phyloP scores from a whole-genome alignment of 2,113 vertebrate genomes.

The Lathamus discolor region DNA sequence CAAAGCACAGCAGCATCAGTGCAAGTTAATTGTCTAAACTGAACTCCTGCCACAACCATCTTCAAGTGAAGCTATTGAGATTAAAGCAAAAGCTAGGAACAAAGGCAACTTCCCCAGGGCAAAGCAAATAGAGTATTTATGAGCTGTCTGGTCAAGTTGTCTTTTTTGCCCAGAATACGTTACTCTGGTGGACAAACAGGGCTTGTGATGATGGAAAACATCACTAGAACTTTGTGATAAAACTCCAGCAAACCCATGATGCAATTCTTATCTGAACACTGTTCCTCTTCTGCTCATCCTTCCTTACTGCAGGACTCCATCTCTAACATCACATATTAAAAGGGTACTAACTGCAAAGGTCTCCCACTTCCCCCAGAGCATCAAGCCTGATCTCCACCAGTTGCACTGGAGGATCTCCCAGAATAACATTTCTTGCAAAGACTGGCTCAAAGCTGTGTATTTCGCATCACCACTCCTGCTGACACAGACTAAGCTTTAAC shows the following conservation, averaged over 20 bases:
- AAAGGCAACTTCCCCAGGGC: neutral
- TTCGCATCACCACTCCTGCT: neutral
- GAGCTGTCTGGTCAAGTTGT: neutral
- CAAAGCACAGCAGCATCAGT: neutral
- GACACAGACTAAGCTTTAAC: neutral
- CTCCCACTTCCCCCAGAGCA: neutral
- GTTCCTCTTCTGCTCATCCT: neutral
- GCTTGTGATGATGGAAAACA: neutral
- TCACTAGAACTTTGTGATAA: neutral
- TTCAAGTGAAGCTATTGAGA: neutral
- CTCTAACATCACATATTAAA: neutral
- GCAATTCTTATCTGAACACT: neutral
- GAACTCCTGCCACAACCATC: neutral
- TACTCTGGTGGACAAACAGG: neutral
- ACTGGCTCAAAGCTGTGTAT: neutral
- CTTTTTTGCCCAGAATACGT: fast-evolving
- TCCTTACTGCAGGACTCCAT: neutral
- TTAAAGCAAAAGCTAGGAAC: neutral
- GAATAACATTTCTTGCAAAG: neutral
- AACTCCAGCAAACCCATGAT: neutral
- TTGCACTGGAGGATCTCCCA: neutral
- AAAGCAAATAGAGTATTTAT: neutral
- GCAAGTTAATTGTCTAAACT: neutral
- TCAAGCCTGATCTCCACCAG: neutral
- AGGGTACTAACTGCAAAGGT: neutral